Base-by-base conservation (phyloP, 2,797 vertebrate genomes). In the Taeniopygia guttata region DNA sequence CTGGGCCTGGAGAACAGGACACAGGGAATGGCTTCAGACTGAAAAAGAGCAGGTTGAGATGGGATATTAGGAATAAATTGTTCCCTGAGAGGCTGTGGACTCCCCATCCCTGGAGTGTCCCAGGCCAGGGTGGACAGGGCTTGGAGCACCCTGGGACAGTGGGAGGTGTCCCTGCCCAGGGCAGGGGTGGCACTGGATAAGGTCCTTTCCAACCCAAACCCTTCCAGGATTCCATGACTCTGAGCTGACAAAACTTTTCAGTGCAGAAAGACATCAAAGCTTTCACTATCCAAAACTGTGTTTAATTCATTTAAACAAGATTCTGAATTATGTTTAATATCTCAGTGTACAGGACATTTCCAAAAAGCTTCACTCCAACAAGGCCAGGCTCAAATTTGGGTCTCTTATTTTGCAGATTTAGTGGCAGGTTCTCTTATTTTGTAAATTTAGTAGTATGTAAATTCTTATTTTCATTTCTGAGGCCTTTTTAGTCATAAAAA, bases 111-210 rank as follows among this genome's bases (percentile, higher is more conserved):
- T 86, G 56, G 7, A 55, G 5, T 14, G 38, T 1, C 16, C 67
- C 27, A 45, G n/a, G 29, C n/a, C 38, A 26, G 45, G 13, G 0
- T 51, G 58, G 22, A n/a, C 2, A 0, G 51, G 18, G 36, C 19
- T 25, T 18, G 45, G 45, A 66, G 20, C 59, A 52, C 0, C n/a
- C 67, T 52, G 67, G 84, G 27, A 23, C 5, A n/a, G 13, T 4
- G 11, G 16, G 3, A 51, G 9, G 17, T 20, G 74, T 5, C 51
- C 13, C 51, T 49, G 49, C 22, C 42, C 66, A 63, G 0, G 42
- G 8, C 34, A 27, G 34, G 49, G 16, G 9, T 20, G 17, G 67
- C 0, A n/a, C 1, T 5, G 17, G 16, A 30, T 40, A 5, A 66
- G 11, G 14, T 22, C 23, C 10, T 5, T 79, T 23, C 26, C 58